A percentile compares a stretch with the other conserved stretches of the same genome.
Conservation (phyloP, 2,888 invertebrate species). For the Xestia sexstrigata region DNA sequence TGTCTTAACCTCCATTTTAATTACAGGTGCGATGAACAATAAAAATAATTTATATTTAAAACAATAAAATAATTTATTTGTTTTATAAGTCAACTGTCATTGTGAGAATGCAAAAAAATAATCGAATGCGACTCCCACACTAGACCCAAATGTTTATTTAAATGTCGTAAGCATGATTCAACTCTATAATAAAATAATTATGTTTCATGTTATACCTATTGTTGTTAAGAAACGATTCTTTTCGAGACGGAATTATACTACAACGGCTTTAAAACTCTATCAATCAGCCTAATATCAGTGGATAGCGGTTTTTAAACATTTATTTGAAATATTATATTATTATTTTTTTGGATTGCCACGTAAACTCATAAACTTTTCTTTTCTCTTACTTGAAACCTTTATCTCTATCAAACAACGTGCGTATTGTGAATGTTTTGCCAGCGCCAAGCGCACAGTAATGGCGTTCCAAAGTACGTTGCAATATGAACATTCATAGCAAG, state of each 20-base stretch:
- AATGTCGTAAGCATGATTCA: constrained; percentile 11
- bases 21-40: constrained; percentile 33
- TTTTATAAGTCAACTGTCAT: constrained; percentile 12
- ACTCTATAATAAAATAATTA: neutral
- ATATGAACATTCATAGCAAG: neutral
- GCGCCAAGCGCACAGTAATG: neutral
- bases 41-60: neutral
- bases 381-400: neutral
- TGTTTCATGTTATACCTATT: neutral
- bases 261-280: neutral
- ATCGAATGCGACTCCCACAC: constrained; percentile 23
- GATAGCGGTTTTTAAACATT: too few species aligned
- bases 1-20: constrained; percentile 50
- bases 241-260: neutral
- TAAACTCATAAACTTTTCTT: too few species aligned
- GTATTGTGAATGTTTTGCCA: neutral
- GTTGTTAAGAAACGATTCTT: neutral
- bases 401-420: neutral
- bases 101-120: constrained; percentile 17
- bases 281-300: too few species aligned
- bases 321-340: too few species aligned
- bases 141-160: neutral
- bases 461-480: neutral
- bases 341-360: too few species aligned
- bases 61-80: constrained; percentile 16